phyloP scores from a whole-genome alignment of 2,888 invertebrate genomes.

The Branchipolynoe longqiensis region DNA sequence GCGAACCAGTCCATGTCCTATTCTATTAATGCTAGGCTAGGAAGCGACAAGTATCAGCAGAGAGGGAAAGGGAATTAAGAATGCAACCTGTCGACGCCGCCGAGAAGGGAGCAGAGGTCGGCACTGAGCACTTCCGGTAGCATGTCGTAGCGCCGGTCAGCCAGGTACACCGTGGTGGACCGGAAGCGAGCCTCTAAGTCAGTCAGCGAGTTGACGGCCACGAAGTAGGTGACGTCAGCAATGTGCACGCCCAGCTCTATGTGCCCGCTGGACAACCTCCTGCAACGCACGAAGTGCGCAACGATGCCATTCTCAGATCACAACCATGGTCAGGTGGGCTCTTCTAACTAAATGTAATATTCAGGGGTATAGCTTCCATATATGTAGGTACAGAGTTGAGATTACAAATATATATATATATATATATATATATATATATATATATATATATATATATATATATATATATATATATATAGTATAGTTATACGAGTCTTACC shows the following conservation, averaged over 20 bases:
- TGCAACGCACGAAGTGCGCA: no score
- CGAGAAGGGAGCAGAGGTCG: slow-evolving; percentile 96
- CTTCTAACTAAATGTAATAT: no score
- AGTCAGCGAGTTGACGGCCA: slow-evolving; percentile 93
- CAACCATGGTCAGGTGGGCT: no score
- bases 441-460: no score
- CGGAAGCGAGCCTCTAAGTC: slow-evolving; percentile 95
- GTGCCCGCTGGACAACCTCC: slow-evolving; percentile 56
- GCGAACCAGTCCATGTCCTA: no score
- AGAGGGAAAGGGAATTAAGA: not conserved
- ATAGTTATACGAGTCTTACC: no score
- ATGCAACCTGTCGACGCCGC: slow-evolving; percentile 85
- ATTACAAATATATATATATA: not conserved
- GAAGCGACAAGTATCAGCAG: no score
- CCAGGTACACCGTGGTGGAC: slow-evolving; percentile 97
- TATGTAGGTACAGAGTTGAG: not conserved
- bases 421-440: not conserved
- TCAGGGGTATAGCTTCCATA: no score
- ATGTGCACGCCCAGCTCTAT: slow-evolving; percentile 96
- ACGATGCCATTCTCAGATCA: no score
- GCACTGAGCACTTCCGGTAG: slow-evolving; percentile 91
- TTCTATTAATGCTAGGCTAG: no score
- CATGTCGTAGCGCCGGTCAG: slow-evolving; percentile 87
- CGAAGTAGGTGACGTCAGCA: slow-evolving; percentile 98
- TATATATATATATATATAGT: no score